Evolutionary conservation across 1,140 invertebrate genomes (phyloP).

Genomic region (Monochamus saltuarius): DNA sequence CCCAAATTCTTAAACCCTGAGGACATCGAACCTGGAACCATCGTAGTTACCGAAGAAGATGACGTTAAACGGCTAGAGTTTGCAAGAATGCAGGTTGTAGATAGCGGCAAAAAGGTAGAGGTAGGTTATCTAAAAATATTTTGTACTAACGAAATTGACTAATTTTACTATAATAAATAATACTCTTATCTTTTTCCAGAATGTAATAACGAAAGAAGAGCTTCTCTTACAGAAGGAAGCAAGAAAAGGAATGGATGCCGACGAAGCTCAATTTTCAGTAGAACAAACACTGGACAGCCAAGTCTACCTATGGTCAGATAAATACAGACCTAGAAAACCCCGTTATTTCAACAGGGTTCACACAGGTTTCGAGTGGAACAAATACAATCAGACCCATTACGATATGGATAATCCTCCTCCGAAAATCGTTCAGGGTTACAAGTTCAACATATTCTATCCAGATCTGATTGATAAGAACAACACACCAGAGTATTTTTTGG

Average conservation of each 20-base stretch:
- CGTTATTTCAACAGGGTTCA: slow-evolving; percentile 96
- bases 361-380: slow-evolving; percentile 99
- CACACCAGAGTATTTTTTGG: slow-evolving; percentile 92
- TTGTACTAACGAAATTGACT: too few relatives aligned
- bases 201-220: slow-evolving; percentile 60
- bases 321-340: slow-evolving; percentile 96
- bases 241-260: slow-evolving; percentile 82
- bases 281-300: slow-evolving; percentile 84
- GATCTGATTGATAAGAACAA: slow-evolving; percentile 95
- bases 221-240: slow-evolving; percentile 74
- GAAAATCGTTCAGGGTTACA: slow-evolving; percentile 99
- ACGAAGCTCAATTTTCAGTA: slow-evolving; percentile 91
- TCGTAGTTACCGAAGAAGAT: slow-evolving; percentile 77
- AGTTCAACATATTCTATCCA: slow-evolving; percentile 99
- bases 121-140: too few relatives aligned
- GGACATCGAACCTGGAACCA: slow-evolving; percentile 75
- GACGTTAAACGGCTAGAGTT: slow-evolving; percentile 76
- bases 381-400: slow-evolving; percentile 99
- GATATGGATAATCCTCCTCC: slow-evolving; percentile 99
- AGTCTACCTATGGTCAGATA: slow-evolving; percentile 95
- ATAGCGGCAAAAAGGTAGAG: slow-evolving; percentile 57
- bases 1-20: slow-evolving; percentile 69
- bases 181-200: too few relatives aligned
- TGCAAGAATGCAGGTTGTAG: slow-evolving; percentile 65
- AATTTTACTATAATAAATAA: too few relatives aligned